Percentiles rank a stretch among this genome's conserved stretches.
Evolutionary conservation across 1,140 invertebrate genomes (phyloP).

Genomic region (Meloidogyne floridensis): DNA sequence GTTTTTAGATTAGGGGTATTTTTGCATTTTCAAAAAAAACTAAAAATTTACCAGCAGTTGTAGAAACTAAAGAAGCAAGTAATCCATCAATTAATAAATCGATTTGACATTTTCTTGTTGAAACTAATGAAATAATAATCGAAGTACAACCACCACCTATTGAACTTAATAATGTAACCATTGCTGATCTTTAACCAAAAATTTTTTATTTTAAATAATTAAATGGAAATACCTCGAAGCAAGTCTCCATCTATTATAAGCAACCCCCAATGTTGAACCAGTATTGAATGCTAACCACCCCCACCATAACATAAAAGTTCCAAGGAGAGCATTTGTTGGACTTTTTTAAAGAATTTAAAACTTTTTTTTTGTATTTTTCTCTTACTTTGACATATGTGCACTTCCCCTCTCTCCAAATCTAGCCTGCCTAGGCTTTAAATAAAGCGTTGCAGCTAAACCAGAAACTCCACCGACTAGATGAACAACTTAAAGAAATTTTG

Average conservation of each 20-base stretch:
- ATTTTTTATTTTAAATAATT: constrained; percentile 9
- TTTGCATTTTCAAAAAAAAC: too few species aligned
- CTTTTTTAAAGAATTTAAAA: constrained; percentile 65
- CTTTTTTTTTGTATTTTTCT: not conserved
- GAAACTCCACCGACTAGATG: constrained; percentile 80
- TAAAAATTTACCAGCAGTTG: constrained; percentile 41
- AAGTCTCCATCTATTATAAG: constrained; percentile 79
- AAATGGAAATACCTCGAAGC: constrained; percentile 72
- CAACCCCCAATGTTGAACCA: constrained; percentile 74
- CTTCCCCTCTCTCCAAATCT: constrained; percentile 38
- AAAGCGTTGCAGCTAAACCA: constrained; percentile 83
- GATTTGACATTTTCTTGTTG: constrained; percentile 60
- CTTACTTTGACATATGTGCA: constrained; percentile 33
- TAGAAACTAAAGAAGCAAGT: constrained; percentile 64
- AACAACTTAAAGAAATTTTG: constrained; percentile 74
- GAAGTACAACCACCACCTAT: constrained; percentile 83
- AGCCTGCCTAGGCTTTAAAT: constrained; percentile 78
- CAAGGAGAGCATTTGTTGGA: constrained; percentile 86
- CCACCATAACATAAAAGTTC: constrained; percentile 84
- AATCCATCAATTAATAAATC: constrained; percentile 65
- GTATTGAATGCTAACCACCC: constrained; percentile 89
- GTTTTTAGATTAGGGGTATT: too few species aligned
- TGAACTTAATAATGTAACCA: constrained; percentile 83
- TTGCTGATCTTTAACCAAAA: constrained; percentile 72
- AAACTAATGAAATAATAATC: constrained; percentile 71